Evolutionary conservation across 2,113 vertebrate genomes (phyloP).

Genomic region (Capreolus pygargus): DNA sequence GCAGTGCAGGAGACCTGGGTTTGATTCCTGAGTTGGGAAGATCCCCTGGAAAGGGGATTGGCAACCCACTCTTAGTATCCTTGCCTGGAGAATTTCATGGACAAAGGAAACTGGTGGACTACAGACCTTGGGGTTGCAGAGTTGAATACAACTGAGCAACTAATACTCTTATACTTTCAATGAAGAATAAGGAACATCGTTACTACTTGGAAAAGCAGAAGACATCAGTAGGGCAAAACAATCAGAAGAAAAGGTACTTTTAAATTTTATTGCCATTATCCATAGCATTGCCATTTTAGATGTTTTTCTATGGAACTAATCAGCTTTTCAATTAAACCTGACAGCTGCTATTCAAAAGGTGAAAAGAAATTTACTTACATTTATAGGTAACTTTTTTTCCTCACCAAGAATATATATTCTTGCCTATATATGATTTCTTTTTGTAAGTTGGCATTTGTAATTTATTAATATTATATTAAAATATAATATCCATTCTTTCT

Average conservation of each 20-base stretch:
- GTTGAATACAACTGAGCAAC: neutral
- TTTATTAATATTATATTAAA: constrained; percentile 43
- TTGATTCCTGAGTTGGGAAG: neutral
- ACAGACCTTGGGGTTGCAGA: neutral
- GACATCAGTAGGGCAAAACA: neutral
- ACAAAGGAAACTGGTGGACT: neutral
- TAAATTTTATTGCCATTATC: neutral
- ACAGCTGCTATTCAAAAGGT: neutral
- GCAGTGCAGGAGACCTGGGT: neutral
- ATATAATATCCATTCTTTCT: constrained; percentile 10
- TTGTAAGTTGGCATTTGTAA: neutral
- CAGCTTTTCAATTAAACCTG: neutral
- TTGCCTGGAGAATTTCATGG: neutral
- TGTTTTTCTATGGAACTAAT: neutral
- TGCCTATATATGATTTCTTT: neutral
- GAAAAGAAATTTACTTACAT: constrained; percentile 12
- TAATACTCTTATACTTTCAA: neutral
- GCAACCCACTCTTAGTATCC: neutral
- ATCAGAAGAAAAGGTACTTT: neutral
- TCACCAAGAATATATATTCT: neutral
- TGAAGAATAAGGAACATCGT: neutral
- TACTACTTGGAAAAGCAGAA: neutral
- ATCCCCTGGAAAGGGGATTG: neutral
- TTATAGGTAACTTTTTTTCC: neutral
- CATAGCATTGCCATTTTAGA: neutral